Base-by-base conservation (phyloP, 1,140 invertebrate genomes). In the Lepidurus couesii region DNA sequence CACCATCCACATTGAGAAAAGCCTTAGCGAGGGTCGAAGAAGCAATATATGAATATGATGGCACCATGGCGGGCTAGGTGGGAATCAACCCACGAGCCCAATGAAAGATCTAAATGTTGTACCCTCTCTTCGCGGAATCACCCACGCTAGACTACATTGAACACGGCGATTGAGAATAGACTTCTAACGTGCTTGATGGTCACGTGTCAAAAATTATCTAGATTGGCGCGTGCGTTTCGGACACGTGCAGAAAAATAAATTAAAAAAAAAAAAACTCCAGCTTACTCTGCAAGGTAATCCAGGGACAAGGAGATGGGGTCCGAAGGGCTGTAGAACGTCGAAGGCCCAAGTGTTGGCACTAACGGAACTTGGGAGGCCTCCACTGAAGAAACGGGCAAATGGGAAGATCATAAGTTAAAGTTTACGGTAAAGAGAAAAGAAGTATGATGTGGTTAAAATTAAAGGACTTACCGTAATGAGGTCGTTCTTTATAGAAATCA, bases 231-330 rank as follows among this genome's bases (percentile, higher is more conserved):
- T 75, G 65, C 21, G 43, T 44, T 5, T 42, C 5, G 11, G 11
- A 42, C 16, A 10, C 44, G 7, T 42, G 24, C 34, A 75, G 11
- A 75, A 75, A 75, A 8, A 75, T 44, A 7, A 45, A 53, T 34
- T n/a, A n/a, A n/a, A 77, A 47, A 13, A 1, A 24, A 42, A 53
- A 77, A 21, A 24, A 10, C 0, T 7, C 42, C 11, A n/a, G 53
- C 44, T 76, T 77, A 77, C 76, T 45, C 44, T 44, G 24, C 73
- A 44, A 79, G 26, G 74, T 74, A 79, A 47, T 79, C 78, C 42
- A 79, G 42, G 42, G 78, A 79, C 8, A 79, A 47, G 21, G 78
- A 79, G n/a, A 79, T 79, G 43, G 78, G 74, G 21, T 79, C 73
- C 34, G 73, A 21, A 1, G 78, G 78, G 44, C 42, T 74, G 74